A percentile compares a stretch with the other conserved stretches of the same genome.
Evolutionary conservation across 2,888 invertebrate species (phyloP).

Genomic region (Apeira syringaria): DNA sequence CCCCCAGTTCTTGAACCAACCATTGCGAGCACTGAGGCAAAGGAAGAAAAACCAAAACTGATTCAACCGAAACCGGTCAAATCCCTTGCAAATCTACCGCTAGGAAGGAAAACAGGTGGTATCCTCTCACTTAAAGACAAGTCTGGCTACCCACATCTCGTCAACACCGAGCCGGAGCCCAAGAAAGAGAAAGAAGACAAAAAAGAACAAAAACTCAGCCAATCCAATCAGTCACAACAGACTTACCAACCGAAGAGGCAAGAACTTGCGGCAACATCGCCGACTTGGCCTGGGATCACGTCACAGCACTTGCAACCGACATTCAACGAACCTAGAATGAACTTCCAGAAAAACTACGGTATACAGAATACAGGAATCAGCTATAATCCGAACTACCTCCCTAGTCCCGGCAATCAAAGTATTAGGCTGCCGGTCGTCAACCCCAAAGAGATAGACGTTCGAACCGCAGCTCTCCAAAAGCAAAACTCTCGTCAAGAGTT

Average conservation of each 20-base stretch:
- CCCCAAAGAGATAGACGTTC: slow-evolving; percentile 78
- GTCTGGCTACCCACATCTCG: slow-evolving; percentile 78
- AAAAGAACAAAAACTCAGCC: slow-evolving; percentile 51
- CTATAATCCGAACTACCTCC: slow-evolving; percentile 57
- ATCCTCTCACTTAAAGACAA: slow-evolving; percentile 80
- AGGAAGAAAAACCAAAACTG: slow-evolving; percentile 65
- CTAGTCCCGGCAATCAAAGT: slow-evolving; percentile 47
- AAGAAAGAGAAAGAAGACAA: slow-evolving; percentile 66
- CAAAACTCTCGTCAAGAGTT: slow-evolving; percentile 68
- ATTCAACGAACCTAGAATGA: slow-evolving; percentile 52
- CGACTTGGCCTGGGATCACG: slow-evolving; percentile 41
- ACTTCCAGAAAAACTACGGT: slow-evolving; percentile 65
- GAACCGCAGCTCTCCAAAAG: slow-evolving; percentile 75
- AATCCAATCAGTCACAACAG: slow-evolving; percentile 30
- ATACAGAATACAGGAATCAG: slow-evolving; percentile 55
- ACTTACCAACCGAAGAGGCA: slow-evolving; percentile 45
- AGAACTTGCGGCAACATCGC: slow-evolving; percentile 33
- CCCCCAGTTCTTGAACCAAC: slow-evolving; percentile 69
- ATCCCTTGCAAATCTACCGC: slow-evolving; percentile 66
- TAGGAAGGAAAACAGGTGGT: slow-evolving; percentile 76
- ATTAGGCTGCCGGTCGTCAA: slow-evolving; percentile 75
- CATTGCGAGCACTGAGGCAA: slow-evolving; percentile 47
- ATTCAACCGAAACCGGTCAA: slow-evolving; percentile 70
- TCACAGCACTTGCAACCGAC: slow-evolving; percentile 26
- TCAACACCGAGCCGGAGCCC: slow-evolving; percentile 66